Conservation (phyloP, 2,797 vertebrate genomes). For the Microctenopoma steveboyesi region DNA sequence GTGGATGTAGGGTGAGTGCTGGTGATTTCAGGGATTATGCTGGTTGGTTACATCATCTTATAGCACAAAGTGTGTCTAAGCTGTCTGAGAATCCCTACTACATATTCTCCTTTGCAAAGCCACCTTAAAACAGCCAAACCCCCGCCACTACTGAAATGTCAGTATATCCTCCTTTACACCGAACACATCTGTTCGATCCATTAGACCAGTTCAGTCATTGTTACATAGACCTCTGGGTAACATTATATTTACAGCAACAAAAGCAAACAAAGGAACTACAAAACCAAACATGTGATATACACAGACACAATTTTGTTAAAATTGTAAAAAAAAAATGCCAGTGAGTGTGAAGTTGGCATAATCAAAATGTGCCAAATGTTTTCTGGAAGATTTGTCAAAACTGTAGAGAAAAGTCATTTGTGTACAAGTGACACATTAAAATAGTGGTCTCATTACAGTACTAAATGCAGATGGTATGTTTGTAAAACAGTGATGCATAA, state of each 20-base stretch:
- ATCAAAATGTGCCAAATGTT: conserved; percentile 43
- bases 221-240: conserved; percentile 57
- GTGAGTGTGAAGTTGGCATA: conserved; percentile 50
- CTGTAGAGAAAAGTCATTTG: conserved; percentile 36
- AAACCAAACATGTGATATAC: conserved; percentile 72
- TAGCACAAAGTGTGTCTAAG: conserved; percentile 52
- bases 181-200: conserved; percentile 51
- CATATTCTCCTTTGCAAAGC: conserved; percentile 56
- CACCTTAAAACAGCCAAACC: conserved; percentile 48
- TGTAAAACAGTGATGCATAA: conserved; percentile 66
- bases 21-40: conserved; percentile 75
- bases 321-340: conserved; percentile 44
- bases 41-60: conserved; percentile 69
- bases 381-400: conserved; percentile 49
- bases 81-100: conserved; percentile 52
- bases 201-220: conserved; percentile 50
- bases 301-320: conserved; percentile 50
- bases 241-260: conserved; percentile 79
- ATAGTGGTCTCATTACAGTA: conserved; percentile 61
- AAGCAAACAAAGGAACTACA: conserved; percentile 66
- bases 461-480: conserved; percentile 60
- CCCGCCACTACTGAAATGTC: conserved; percentile 55
- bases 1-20: conserved; percentile 70
- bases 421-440: conserved; percentile 56
- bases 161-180: conserved; percentile 70